Evolutionary conservation across 2,888 invertebrate genomes (phyloP).

Genomic region (Rhagophthalmus giganteus): DNA sequence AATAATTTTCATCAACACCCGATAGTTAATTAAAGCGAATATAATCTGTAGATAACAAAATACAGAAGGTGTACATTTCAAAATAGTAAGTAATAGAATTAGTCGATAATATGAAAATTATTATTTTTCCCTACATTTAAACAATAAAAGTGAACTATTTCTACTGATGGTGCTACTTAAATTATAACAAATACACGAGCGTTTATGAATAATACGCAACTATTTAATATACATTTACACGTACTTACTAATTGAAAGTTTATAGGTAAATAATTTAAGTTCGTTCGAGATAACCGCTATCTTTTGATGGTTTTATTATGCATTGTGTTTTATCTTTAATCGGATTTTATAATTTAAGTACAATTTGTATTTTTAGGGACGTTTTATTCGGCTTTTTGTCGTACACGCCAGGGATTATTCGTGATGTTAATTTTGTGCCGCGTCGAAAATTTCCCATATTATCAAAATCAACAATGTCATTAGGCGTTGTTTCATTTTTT

Average conservation of each 20-base stretch:
- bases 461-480: background rate
- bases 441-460: background rate
- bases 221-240: no score
- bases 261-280: background rate
- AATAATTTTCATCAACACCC: no score
- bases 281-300: background rate
- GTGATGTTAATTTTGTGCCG: background rate
- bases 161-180: no score
- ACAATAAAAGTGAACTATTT: no score
- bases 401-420: background rate
- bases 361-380: background rate
- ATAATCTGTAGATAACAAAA: no score
- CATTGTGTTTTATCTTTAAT: background rate
- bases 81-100: no score
- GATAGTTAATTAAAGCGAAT: no score
- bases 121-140: no score
- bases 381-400: background rate
- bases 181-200: no score
- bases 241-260: background rate
- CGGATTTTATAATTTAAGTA: background rate
- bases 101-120: no score
- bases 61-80: no score
- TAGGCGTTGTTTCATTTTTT: constrained; percentile 3
- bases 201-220: no score
- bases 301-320: background rate